Percentiles rank a stretch among this genome's conserved stretches.
Conservation (phyloP, 1,140 invertebrate species). For the Pemphigus obesinymphae region DNA sequence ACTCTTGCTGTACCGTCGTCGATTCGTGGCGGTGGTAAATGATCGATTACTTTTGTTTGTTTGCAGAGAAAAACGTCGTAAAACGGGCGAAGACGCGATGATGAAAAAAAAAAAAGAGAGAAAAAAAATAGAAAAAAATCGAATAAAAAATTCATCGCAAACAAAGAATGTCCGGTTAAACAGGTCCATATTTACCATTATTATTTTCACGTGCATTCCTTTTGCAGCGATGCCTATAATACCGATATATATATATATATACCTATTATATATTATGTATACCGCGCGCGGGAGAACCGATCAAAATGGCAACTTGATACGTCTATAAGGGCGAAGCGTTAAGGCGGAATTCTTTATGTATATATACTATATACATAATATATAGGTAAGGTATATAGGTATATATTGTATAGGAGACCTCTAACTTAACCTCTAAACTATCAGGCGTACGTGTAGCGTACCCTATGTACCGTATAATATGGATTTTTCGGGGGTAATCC, state of each 20-base stretch:
- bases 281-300: neutral
- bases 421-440: no score
- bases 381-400: no score
- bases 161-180: slow-evolving; percentile 35
- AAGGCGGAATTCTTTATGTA: slow-evolving; percentile 21
- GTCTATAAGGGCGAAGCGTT: slow-evolving; percentile 23
- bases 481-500: no score
- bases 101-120: neutral
- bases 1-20: neutral
- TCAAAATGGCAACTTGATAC: slow-evolving; percentile 24
- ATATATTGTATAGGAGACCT: no score
- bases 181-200: slow-evolving; percentile 23
- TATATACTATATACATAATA: neutral
- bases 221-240: neutral
- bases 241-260: neutral
- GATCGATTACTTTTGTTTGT: slow-evolving; percentile 24
- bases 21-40: neutral
- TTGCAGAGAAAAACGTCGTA: neutral
- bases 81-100: neutral
- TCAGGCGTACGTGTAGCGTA: no score
- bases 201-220: slow-evolving; percentile 19
- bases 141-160: neutral
- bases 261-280: neutral
- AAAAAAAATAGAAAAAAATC: neutral
- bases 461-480: no score